Evolutionary conservation across 2,888 invertebrate species (phyloP), one percentile per base, ranked within the genome.

Genomic region (Pollenia griseotomentosa): DNA sequence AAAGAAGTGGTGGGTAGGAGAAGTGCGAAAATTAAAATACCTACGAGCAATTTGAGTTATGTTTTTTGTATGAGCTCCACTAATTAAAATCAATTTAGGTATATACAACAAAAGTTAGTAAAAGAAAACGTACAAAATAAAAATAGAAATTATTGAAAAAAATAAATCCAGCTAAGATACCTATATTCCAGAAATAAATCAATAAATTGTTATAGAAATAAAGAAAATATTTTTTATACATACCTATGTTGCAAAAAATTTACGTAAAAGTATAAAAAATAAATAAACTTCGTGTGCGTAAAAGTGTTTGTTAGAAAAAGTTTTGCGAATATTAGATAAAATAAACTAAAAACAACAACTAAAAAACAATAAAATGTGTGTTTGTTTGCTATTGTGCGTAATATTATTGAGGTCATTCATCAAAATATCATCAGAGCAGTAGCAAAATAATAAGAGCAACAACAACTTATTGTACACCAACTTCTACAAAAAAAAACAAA

Each of bases 351-450:
- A 66, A 63, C 12, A 70, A 77, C 51, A 48, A 70, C 12, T 51
- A 70, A 11, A 51, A 44, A 66, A 51, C 19, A 66, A 16, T 61
- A 61, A 19, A 44, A 33, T 46, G 33, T 33, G 33, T 33, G 33
- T 78, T 33, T 59, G 73, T 59, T 63, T 68, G 71, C 68, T 63
- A 71, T 55, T 66, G 74, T 84, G 87, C 87, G 81, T 87, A 79
- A 74, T 74, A 83, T 87, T 74, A 83, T 87, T 87, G 84, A 87
- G 87, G 87, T 87, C 87, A 87, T 87, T 84, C 81, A 75, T 81
- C 84, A 83, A 78, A 79, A 83, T 75, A 75, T 78, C 80, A 85
- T 77, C 73, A 61, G 16, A 71, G n/a, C 23, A 63, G 80, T 57
- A 75, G 63, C 46, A 79, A 51, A 51, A 63, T 42, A 66, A n/a